Percentiles rank a stretch among this genome's conserved stretches.
Conservation (phyloP, 2,797 vertebrate genomes). For the Chelon auratus region DNA sequence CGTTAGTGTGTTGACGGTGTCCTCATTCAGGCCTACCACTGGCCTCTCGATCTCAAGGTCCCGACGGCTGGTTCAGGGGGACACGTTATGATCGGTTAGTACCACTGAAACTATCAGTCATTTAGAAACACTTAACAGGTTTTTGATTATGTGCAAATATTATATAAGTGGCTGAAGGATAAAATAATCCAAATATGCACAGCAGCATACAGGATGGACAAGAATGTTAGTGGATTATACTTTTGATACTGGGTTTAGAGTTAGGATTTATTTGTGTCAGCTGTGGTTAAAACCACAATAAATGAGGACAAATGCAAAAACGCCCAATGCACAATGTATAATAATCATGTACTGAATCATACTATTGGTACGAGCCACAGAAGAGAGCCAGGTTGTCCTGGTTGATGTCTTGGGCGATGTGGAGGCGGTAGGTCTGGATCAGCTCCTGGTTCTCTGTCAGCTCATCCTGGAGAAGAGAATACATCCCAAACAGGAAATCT, state of each 20-base stretch:
- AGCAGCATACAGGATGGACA: no score
- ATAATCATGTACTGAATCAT: constrained; percentile 75
- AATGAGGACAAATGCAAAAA: background rate
- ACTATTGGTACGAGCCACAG: constrained; percentile 91
- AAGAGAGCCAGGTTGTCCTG: constrained; percentile 97
- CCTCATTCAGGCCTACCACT: constrained; percentile 87
- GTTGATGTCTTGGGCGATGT: constrained; percentile 98
- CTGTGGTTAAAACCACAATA: background rate
- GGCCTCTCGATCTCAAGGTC: constrained; percentile 96
- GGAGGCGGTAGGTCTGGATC: constrained; percentile 96
- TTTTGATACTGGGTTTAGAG: background rate
- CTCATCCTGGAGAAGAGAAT: constrained; percentile 87
- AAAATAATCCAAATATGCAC: no score
- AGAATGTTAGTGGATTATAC: background rate
- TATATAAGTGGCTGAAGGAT: no score
- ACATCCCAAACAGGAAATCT: background rate
- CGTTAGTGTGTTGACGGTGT: constrained; percentile 91
- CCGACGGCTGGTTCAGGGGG: constrained; percentile 84
- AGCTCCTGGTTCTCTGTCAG: constrained; percentile 95
- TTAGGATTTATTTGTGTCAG: background rate
- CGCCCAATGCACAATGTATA: background rate
- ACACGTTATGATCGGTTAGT: constrained; percentile 17
- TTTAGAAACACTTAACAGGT: background rate
- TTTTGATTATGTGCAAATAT: no score
- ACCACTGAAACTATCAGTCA: background rate